phyloP scores from a whole-genome alignment of 2,113 vertebrate genomes.

The Gobius niger region DNA sequence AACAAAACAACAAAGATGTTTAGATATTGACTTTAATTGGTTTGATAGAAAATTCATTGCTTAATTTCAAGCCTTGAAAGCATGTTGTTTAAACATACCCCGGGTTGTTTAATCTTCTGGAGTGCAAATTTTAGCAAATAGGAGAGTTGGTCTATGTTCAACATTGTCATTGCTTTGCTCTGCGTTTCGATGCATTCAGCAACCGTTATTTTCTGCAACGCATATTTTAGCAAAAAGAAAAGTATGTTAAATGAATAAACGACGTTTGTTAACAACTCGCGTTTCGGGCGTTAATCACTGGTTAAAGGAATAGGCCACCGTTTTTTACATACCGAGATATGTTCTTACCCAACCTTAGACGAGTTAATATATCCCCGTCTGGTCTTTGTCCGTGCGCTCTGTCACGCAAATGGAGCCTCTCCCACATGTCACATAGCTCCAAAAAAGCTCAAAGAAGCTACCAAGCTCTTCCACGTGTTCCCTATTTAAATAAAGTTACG shows the following conservation, averaged over 20 bases:
- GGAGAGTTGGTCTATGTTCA: constrained; percentile 94
- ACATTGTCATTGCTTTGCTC: constrained; percentile 99
- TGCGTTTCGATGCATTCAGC: constrained; percentile 99
- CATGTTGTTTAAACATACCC: constrained; percentile 80
- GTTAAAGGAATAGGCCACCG: too few species aligned
- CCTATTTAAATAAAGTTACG: too few species aligned
- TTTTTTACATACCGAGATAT: too few species aligned
- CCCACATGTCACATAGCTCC: too few species aligned
- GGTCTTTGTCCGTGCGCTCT: too few species aligned
- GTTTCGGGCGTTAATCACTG: not conserved
- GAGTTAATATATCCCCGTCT: too few species aligned
- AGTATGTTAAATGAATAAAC: constrained; percentile 2
- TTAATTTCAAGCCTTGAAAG: not conserved
- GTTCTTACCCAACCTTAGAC: too few species aligned
- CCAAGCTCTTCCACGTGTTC: too few species aligned
- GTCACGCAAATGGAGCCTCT: too few species aligned
- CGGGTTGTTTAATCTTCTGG: constrained; percentile 99
- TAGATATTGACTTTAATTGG: not conserved
- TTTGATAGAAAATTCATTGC: not conserved
- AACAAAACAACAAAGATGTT: constrained; percentile 22
- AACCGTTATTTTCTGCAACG: constrained; percentile 94
- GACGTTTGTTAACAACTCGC: not conserved
- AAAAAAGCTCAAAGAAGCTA: too few species aligned
- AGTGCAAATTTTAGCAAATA: constrained; percentile 99
- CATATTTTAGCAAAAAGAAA: constrained; percentile 12